Conservation (phyloP, 2,888 invertebrate genomes). For the Drosophila siamana region DNA sequence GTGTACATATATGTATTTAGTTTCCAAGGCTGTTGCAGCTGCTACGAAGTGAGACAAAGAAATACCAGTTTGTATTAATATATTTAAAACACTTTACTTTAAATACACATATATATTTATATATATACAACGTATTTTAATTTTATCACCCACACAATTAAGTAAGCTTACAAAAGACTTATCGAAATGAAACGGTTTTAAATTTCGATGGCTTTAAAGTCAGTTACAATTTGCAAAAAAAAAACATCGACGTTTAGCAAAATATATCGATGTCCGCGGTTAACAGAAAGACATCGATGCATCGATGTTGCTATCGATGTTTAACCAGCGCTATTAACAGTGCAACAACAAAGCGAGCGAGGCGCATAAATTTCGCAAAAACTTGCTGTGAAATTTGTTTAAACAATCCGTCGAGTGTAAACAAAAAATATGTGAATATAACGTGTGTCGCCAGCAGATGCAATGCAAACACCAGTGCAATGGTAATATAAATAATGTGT, state of each 20-base stretch:
- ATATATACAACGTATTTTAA: too few species aligned
- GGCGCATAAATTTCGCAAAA: constrained; percentile 62
- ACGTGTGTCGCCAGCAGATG: constrained; percentile 7
- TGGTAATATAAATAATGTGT: constrained; percentile 41
- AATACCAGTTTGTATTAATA: too few species aligned
- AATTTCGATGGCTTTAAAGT: neutral
- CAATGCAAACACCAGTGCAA: constrained; percentile 29
- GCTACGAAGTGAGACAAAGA: too few species aligned
- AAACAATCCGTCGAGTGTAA: constrained; percentile 54
- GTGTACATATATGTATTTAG: too few species aligned
- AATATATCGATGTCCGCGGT: neutral
- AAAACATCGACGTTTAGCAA: neutral
- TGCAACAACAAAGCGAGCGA: constrained; percentile 57
- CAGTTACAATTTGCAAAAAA: neutral
- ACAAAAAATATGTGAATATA: constrained; percentile 43
- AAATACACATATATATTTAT: too few species aligned
- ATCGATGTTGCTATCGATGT: neutral
- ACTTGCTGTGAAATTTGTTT: constrained; percentile 47
- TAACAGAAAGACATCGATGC: neutral
- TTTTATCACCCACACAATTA: too few species aligned
- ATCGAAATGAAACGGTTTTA: too few species aligned
- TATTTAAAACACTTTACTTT: too few species aligned
- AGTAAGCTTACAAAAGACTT: too few species aligned
- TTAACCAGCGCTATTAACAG: constrained; percentile 28
- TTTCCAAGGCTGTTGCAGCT: too few species aligned